Evolutionary conservation across 2,113 vertebrate genomes (phyloP).

Genomic region (Bombycilla garrulus): DNA sequence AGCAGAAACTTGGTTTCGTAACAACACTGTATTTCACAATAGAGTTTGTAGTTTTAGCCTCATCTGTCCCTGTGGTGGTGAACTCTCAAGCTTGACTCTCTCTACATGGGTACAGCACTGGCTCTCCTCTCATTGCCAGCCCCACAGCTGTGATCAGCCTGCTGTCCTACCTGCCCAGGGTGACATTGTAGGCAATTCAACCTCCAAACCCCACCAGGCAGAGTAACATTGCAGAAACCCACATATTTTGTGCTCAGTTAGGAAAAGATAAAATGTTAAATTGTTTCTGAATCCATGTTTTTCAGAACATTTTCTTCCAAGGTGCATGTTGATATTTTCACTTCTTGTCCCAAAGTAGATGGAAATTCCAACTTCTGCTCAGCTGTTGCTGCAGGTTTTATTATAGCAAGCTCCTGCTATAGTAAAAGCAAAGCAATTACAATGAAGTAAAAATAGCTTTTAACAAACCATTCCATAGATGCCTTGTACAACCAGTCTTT

Average conservation of each 20-base stretch:
- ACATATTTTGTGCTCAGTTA: not conserved
- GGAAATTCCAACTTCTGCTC: not conserved
- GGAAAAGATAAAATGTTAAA: not conserved
- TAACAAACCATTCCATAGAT: not conserved
- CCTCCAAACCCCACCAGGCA: not conserved
- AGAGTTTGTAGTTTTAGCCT: not conserved
- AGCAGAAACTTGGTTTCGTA: not conserved
- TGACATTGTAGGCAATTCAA: not conserved
- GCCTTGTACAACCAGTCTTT: not conserved
- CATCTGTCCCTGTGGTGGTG: not conserved
- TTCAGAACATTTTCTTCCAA: not conserved
- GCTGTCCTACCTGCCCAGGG: accelerated
- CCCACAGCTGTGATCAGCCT: accelerated
- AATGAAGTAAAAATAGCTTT: not conserved
- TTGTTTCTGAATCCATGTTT: not conserved
- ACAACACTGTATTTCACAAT: not conserved
- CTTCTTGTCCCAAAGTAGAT: not conserved
- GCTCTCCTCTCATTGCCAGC: accelerated
- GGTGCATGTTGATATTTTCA: not conserved
- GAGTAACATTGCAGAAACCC: not conserved
- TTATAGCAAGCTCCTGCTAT: not conserved
- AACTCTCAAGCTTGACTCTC: not conserved
- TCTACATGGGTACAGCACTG: accelerated
- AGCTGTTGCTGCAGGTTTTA: not conserved
- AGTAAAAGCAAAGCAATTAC: not conserved